These are phyloP conservation scores for Platysteira castanea DNA, from an alignment of 2,113 vertebrate genomes.

Conservation along the genomic window DNA sequence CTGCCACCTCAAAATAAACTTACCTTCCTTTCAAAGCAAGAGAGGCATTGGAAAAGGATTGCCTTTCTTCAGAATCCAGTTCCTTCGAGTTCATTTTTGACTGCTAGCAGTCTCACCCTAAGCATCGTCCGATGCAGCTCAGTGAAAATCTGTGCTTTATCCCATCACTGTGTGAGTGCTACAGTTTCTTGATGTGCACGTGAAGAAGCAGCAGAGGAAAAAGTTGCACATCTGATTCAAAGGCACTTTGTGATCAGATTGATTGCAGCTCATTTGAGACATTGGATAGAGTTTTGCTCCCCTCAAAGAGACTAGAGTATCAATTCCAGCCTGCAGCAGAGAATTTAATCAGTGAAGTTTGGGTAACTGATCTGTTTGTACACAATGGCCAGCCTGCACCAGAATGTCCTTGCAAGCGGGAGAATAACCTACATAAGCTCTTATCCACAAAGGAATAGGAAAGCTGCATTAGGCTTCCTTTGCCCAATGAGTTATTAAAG, in stretches of 20 bases:
- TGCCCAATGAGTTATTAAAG: neutral
- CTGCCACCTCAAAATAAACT: neutral
- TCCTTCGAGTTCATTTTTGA: neutral
- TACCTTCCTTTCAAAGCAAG: neutral
- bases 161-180: neutral
- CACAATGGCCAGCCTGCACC: neutral
- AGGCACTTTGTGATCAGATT: neutral
- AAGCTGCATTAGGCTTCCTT: neutral
- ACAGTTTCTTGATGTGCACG: neutral
- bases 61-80: neutral
- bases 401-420: neutral
- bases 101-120: neutral
- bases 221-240: neutral
- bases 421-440: neutral
- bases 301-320: neutral
- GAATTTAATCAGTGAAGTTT: neutral
- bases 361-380: neutral
- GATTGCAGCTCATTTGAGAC: neutral
- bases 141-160: neutral
- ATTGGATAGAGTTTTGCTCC: neutral
- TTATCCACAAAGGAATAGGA: neutral
- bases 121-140: rapidly evolving
- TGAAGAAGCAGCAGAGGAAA: neutral
- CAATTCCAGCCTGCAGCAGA: neutral
- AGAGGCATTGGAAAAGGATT: neutral